Percentiles rank a stretch among this genome's conserved stretches.
Conservation (phyloP, 2,888 invertebrate species). For the Lepidochitona cinerea region DNA sequence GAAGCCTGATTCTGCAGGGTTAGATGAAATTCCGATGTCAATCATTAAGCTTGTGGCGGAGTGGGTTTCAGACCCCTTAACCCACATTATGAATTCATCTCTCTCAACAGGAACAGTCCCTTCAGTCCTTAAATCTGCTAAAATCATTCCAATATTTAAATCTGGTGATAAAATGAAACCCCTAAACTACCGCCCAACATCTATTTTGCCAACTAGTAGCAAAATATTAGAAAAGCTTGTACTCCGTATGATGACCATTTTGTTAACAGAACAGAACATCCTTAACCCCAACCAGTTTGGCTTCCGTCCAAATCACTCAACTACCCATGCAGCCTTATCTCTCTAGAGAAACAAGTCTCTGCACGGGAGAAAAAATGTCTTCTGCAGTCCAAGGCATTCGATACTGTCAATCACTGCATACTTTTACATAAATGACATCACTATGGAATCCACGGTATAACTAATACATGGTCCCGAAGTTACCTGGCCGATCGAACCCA, state of each 20-base stretch:
- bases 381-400: not conserved
- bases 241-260: not conserved
- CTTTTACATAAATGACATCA: no score
- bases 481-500: not conserved
- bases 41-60: no score
- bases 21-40: no score
- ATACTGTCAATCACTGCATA: no score
- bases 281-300: not conserved
- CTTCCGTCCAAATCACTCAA: not conserved
- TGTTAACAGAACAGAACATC: not conserved
- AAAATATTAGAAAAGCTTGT: not conserved
- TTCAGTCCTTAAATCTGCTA: not conserved
- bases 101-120: not conserved
- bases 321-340: not conserved
- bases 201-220: not conserved
- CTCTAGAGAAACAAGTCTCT: not conserved
- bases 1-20: not conserved
- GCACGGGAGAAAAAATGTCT: not conserved
- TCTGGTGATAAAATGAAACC: not conserved
- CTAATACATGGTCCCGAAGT: not conserved
- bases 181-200: not conserved
- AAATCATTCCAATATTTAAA: not conserved
- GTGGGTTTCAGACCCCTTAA: not conserved
- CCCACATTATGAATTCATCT: not conserved
- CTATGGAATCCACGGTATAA: no score